These are phyloP conservation scores for Patiria miniata DNA, from an alignment of 35 echinoderm and acorn worm genomes.

Conservation along the genomic window DNA sequence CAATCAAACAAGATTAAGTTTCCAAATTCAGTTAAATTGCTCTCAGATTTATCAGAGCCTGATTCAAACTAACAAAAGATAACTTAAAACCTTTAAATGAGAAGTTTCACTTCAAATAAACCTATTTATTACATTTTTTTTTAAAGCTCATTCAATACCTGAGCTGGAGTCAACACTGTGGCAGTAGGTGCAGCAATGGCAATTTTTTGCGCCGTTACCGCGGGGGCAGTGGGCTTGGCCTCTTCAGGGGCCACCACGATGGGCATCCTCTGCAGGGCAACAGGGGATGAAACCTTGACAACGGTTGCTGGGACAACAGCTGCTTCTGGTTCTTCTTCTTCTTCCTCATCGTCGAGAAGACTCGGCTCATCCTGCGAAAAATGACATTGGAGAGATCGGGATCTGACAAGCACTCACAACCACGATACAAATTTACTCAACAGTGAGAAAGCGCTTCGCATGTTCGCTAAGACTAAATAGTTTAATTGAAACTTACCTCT, in stretches of 20 bases:
- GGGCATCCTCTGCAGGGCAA: neutral
- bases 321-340: neutral
- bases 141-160: neutral
- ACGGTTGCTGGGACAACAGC: neutral
- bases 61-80: neutral
- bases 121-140: no score
- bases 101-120: no score
- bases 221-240: neutral
- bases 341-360: constrained; percentile 10
- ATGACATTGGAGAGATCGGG: no score
- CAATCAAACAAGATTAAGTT: neutral
- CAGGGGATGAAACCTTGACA: neutral
- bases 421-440: no score
- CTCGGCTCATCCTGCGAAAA: neutral
- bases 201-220: neutral
- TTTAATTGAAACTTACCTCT: neutral
- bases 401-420: no score
- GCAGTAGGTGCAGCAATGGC: neutral
- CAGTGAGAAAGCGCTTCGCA: no score
- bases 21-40: neutral
- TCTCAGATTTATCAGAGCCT: neutral
- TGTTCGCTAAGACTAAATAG: no score
- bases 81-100: no score
- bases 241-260: neutral
- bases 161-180: neutral